phyloP scores from a whole-genome alignment of 2,888 invertebrate genomes.

The Cantharis rufa region DNA sequence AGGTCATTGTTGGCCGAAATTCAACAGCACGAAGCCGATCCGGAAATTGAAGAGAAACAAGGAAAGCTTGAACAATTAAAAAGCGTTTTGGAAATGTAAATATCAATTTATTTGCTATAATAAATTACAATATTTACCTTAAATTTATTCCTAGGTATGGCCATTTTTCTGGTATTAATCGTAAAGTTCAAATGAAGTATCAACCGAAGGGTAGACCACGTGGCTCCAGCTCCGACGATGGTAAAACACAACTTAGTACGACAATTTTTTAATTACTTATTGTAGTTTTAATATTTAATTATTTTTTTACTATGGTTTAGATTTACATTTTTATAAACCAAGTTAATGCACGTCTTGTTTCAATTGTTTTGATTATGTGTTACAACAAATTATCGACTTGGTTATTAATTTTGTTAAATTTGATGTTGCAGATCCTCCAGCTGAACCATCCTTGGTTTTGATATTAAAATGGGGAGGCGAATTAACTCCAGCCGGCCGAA shows the following conservation, averaged over 20 bases:
- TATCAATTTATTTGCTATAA: slow-evolving; percentile 30
- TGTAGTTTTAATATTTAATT: slow-evolving; percentile 20
- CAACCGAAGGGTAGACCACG: slow-evolving; percentile 92
- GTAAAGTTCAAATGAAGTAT: slow-evolving; percentile 99
- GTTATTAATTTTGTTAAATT: neutral
- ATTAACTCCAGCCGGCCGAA: slow-evolving; percentile 95
- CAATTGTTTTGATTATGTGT: neutral
- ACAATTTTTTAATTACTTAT: slow-evolving; percentile 37
- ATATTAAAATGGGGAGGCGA: slow-evolving; percentile 99
- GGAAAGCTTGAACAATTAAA: slow-evolving; percentile 97
- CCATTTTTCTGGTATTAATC: slow-evolving; percentile 99
- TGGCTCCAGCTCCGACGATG: slow-evolving; percentile 92
- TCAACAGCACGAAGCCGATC: slow-evolving; percentile 83
- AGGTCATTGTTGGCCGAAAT: slow-evolving; percentile 88
- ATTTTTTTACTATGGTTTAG: neutral
- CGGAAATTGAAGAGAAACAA: slow-evolving; percentile 95
- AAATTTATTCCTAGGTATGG: slow-evolving; percentile 77
- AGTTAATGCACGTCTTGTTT: neutral
- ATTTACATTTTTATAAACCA: neutral
- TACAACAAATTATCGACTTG: neutral
- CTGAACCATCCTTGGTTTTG: slow-evolving; percentile 91
- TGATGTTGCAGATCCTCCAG: slow-evolving; percentile 72
- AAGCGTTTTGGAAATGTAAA: slow-evolving; percentile 98
- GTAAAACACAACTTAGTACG: slow-evolving; percentile 62
- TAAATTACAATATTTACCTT: neutral